Evolutionary conservation across 2,888 invertebrate genomes (phyloP).

Genomic region (Cataglyphis livida): DNA sequence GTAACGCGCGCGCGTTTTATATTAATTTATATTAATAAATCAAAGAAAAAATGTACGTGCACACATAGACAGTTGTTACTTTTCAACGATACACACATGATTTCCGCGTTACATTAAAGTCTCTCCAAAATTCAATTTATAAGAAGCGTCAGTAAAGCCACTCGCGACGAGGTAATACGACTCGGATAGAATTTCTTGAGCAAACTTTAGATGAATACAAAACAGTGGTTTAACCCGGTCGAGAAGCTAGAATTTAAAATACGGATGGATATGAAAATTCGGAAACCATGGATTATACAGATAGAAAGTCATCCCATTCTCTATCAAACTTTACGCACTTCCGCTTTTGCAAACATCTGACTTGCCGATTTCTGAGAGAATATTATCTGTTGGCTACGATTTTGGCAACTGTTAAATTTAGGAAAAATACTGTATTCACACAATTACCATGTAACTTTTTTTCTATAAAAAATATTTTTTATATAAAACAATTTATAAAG

Average conservation of each 20-base stretch:
- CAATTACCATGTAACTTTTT: neutral
- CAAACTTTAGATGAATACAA: constrained; percentile 62
- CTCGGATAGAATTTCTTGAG: constrained; percentile 58
- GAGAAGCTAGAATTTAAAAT: constrained; percentile 66
- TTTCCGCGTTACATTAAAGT: constrained; percentile 25
- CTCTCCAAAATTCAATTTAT: constrained; percentile 41
- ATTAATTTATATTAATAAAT: neutral
- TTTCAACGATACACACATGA: neutral
- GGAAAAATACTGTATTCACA: neutral
- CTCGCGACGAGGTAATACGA: constrained; percentile 38
- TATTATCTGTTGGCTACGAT: neutral
- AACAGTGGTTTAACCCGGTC: constrained; percentile 63
- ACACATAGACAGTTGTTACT: neutral
- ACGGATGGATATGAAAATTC: constrained; percentile 21
- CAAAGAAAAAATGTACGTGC: neutral
- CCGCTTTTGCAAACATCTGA: neutral
- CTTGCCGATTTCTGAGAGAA: constrained; percentile 2
- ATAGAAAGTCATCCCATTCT: neutral
- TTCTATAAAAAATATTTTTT: neutral
- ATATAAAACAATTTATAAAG: constrained; percentile 1
- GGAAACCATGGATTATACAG: constrained; percentile 8
- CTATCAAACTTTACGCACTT: constrained; percentile 13
- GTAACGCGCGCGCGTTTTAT: too few species aligned
- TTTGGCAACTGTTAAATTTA: neutral
- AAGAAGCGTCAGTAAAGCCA: constrained; percentile 44